Evolutionary conservation across 2,888 invertebrate genomes (phyloP).

Genomic region (Aleiodes leptofemur): DNA sequence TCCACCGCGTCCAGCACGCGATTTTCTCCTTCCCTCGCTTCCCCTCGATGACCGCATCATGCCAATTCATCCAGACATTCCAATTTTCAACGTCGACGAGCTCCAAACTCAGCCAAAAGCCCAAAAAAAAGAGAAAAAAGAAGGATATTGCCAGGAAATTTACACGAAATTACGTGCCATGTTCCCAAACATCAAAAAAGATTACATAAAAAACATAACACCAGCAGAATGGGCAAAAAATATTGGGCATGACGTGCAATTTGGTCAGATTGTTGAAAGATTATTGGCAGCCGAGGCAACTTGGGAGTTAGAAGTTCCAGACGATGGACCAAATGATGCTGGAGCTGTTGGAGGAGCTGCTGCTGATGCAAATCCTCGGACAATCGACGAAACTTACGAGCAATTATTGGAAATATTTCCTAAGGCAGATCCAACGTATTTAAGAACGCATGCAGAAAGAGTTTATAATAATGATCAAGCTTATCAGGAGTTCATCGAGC

Average conservation of each 20-base stretch:
- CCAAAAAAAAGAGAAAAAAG: background rate
- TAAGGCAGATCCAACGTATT: slow-evolving; percentile 65
- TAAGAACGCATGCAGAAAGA: slow-evolving; percentile 56
- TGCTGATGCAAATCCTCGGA: slow-evolving; percentile 1
- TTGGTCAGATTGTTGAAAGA: slow-evolving; percentile 47
- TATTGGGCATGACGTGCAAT: slow-evolving; percentile 47
- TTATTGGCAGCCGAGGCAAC: slow-evolving; percentile 42
- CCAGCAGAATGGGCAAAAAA: slow-evolving; percentile 52
- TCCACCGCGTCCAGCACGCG: background rate
- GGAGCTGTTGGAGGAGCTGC: background rate
- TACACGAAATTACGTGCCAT: slow-evolving; percentile 58
- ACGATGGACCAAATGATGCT: background rate
- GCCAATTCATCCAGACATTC: background rate
- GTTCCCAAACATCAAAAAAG: slow-evolving; percentile 59
- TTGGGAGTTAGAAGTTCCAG: slow-evolving; percentile 10
- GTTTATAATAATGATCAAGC: slow-evolving; percentile 52
- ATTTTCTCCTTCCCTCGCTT: too few species aligned
- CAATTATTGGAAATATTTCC: slow-evolving; percentile 66
- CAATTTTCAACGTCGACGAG: background rate
- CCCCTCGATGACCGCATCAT: background rate
- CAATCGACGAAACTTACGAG: slow-evolving; percentile 55
- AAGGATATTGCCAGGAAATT: slow-evolving; percentile 44
- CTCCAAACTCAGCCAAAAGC: background rate
- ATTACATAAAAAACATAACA: slow-evolving; percentile 58
- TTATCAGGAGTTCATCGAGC: slow-evolving; percentile 60